phyloP scores from a whole-genome alignment of 2,888 invertebrate species.

The Nowickia ferox region DNA sequence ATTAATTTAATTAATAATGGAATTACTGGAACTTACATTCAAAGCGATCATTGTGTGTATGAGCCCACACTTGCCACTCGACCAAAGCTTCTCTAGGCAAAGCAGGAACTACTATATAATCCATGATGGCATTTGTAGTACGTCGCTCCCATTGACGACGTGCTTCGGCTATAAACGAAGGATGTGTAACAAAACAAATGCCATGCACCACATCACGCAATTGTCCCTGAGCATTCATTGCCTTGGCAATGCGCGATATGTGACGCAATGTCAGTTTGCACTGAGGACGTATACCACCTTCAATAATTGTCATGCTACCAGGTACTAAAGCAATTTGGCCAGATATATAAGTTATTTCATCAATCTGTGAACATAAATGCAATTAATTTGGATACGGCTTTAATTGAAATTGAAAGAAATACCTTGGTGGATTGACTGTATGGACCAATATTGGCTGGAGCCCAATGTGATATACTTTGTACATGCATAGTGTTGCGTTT shows the following conservation, averaged over 20 bases:
- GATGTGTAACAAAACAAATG: slow-evolving; percentile 93
- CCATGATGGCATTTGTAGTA: slow-evolving; percentile 93
- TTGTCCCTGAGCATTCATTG: slow-evolving; percentile 89
- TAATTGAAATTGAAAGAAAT: slow-evolving; percentile 55
- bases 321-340: slow-evolving; percentile 96
- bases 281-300: slow-evolving; percentile 91
- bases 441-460: slow-evolving; percentile 98
- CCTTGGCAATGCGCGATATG: slow-evolving; percentile 91
- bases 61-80: slow-evolving; percentile 97
- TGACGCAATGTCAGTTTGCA: slow-evolving; percentile 93
- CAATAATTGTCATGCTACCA: slow-evolving; percentile 89
- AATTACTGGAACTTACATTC: slow-evolving; percentile 87
- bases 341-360: slow-evolving; percentile 92
- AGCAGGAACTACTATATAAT: slow-evolving; percentile 92
- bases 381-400: not conserved
- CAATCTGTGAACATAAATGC: slow-evolving; percentile 85
- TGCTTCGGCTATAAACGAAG: slow-evolving; percentile 88
- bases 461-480: slow-evolving; percentile 98
- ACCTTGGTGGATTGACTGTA: slow-evolving; percentile 96
- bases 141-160: slow-evolving; percentile 91
- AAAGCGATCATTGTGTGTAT: slow-evolving; percentile 93
- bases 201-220: slow-evolving; percentile 93
- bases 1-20: not conserved
- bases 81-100: slow-evolving; percentile 92
- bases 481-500: slow-evolving; percentile 94